Base-by-base conservation (phyloP, 2,888 invertebrate genomes). In the Noctua janthina region DNA sequence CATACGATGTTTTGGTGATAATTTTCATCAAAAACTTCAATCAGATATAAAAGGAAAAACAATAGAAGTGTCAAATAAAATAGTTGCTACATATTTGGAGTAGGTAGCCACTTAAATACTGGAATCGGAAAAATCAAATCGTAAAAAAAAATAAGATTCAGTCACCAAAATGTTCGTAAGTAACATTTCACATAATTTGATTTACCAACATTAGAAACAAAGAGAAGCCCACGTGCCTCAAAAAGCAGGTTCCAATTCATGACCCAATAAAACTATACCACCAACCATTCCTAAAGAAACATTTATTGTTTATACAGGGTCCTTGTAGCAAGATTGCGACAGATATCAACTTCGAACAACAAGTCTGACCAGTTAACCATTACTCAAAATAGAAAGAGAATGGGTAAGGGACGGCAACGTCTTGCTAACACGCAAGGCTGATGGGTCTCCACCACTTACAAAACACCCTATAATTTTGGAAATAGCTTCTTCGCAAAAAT, bases 311-410 rank as follows among this genome's bases (percentile, higher is more conserved):
- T 80, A 70, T 46, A 82, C 81, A 72, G 76, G 78, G 76, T 85
- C 71, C 77, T 82, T 82, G 83, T 78, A 74, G 76, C 62, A 56
- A 43, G 71, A 79, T 89, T 89, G 84, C 89, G 77, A 81, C 86
- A 89, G 79, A 72, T 81, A 88, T 86, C 78, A 86, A 54, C 80
- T 76, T 68, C 51, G 13, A 79, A 81, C 83, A 82, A 79, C 86
- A 87, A 70, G 84, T 79, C 75, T 70, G 81, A 89, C 88, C 81
- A 87, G 89, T 88, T 87, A 62, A 43, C 76, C 72, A 83, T 87
- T 78, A 89, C 88, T 89, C 87, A 88, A 89, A 89, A 86, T 88
- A 86, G 86, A 82, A 81, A 83, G 79, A 81, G 79, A 83, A 86
- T 81, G 84, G 76, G 72, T 76, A 78, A 78, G 86, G 76, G 81